phyloP scores from a whole-genome alignment of 2,888 invertebrate genomes.

The Pseudoips prasinana region DNA sequence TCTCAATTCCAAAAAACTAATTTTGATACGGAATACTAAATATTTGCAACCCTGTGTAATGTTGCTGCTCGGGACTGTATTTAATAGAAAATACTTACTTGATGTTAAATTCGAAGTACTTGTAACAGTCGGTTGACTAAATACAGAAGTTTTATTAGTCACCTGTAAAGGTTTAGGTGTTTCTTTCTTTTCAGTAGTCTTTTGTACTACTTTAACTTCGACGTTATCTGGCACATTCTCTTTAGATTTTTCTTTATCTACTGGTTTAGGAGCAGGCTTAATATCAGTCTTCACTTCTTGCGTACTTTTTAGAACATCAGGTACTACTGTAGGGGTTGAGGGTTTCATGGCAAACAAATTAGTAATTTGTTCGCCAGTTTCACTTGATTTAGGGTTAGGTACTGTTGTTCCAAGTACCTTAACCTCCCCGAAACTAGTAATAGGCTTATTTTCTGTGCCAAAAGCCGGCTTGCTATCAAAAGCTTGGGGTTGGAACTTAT shows the following conservation, averaged over 20 bases:
- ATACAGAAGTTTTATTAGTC: constrained; percentile 32
- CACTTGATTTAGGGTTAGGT: constrained; percentile 45
- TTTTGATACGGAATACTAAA: too few species aligned
- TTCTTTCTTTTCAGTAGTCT: constrained; percentile 43
- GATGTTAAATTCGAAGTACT: constrained; percentile 20
- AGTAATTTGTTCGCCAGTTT: constrained; percentile 61
- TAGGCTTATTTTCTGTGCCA: constrained; percentile 15
- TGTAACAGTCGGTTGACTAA: constrained; percentile 28
- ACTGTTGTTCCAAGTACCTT: constrained; percentile 7
- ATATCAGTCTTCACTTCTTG: constrained; percentile 39
- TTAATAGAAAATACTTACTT: constrained; percentile 37
- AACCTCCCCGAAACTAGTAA: constrained; percentile 7
- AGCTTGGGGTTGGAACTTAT: constrained; percentile 46
- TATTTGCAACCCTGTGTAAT: too few species aligned
- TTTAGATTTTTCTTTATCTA: constrained; percentile 47
- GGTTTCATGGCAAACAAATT: constrained; percentile 54
- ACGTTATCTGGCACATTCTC: constrained; percentile 52
- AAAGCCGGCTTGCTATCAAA: constrained; percentile 31
- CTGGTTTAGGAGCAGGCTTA: constrained; percentile 35
- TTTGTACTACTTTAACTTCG: constrained; percentile 27
- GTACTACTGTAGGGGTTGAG: constrained; percentile 41
- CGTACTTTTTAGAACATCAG: constrained; percentile 47
- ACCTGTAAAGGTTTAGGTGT: constrained; percentile 41
- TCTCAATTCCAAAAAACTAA: too few species aligned
- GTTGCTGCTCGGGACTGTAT: too few species aligned